Evolutionary conservation across 2,888 invertebrate species (phyloP).

Genomic region (Aporophyla nigra): DNA sequence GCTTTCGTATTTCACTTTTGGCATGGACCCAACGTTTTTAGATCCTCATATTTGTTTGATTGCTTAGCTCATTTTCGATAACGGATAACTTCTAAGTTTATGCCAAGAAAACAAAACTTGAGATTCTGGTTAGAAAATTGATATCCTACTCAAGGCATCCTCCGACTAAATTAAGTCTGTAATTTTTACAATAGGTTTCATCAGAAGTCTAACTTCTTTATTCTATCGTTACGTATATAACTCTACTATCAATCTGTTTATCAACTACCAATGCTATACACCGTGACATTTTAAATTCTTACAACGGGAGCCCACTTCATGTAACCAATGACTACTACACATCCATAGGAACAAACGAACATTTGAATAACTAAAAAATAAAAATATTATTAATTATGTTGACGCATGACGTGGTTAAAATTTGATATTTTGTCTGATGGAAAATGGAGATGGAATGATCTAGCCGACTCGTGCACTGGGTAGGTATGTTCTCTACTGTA

Average conservation of each 20-base stretch:
- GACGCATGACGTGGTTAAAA: too few relatives aligned
- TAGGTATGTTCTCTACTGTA: too few relatives aligned
- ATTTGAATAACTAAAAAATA: too few relatives aligned
- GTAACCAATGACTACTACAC: too few relatives aligned
- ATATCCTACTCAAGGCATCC: too few relatives aligned
- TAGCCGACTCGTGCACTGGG: too few relatives aligned
- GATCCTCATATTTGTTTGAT: slow-evolving; percentile 58
- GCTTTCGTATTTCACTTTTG: slow-evolving; percentile 41
- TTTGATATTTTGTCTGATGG: too few relatives aligned
- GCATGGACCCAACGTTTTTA: slow-evolving; percentile 59
- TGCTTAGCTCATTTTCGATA: slow-evolving; percentile 48
- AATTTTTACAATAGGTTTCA: neutral
- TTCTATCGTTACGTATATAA: neutral
- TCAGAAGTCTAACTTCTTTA: neutral
- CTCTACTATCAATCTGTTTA: neutral
- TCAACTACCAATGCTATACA: neutral
- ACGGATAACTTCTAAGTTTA: slow-evolving; percentile 10
- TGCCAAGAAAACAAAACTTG: slow-evolving; percentile 28
- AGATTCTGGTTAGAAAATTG: slow-evolving; percentile 11
- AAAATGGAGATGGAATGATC: too few relatives aligned
- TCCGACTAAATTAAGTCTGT: neutral
- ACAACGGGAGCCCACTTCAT: too few relatives aligned
- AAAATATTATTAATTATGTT: too few relatives aligned
- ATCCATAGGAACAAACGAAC: too few relatives aligned
- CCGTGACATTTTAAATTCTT: too few relatives aligned